Base-by-base conservation (phyloP, 1,140 invertebrate species). In the Microplitis mediator region DNA sequence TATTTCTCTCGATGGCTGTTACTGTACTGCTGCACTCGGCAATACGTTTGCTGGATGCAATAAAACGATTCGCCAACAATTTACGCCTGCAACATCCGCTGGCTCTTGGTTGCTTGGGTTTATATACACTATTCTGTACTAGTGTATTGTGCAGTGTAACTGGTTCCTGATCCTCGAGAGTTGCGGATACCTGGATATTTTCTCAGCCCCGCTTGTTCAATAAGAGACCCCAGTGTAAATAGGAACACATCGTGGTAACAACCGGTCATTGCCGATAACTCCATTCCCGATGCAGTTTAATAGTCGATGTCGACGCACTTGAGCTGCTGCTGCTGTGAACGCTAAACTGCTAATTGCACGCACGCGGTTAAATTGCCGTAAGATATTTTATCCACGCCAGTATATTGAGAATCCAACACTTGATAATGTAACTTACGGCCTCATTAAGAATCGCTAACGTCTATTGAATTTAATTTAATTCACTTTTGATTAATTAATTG, bases 21-120 rank as follows among this genome's bases (percentile, higher is more conserved):
- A 45, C 39, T 45, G 39, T 45, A 45, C 39, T 45, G 39, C 6
- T 45, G 11, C 39, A 45, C 39, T 45, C 4, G 52, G 23, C 5
- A 56, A 23, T 56, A 14, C 23, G 52, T 16, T 56, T 23, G n/a
- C 13, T 56, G 52, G 69, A 73, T 63, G 75, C 78, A 78, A 80
- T 80, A 79, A 80, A 80, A 79, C 78, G 78, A 79, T 77, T 73
- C 65, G 70, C 71, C 71, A 76, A 74, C 77, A 79, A 79, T 80
- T 80, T 80, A 79, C 78, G 76, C 78, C 78, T 78, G 78, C 69
- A 67, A 78, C 76, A 77, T 77, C 67, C 73, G 62, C 64, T 11
- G 14, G 58, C 31, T 16, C 23, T 23, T 23, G 23, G 23, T 23
- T 23, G 23, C 23, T 23, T 16, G 54, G 39, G 39, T 3, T 45